Evolutionary conservation across 2,113 vertebrate species (phyloP).

Genomic region (Phycodurus eques): DNA sequence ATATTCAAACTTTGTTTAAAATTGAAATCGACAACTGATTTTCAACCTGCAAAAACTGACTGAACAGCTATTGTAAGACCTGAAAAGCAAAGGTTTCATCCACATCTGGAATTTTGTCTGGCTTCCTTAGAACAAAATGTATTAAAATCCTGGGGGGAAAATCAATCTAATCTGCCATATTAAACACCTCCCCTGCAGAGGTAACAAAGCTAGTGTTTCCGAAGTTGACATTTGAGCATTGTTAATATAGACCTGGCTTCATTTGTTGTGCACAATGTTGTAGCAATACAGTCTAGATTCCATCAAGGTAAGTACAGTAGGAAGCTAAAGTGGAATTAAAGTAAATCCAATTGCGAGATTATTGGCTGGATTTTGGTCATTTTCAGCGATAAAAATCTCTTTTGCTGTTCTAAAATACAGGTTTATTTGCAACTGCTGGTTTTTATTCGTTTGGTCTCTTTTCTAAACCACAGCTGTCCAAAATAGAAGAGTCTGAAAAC

Average conservation of each 20-base stretch:
- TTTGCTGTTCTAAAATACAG: background rate
- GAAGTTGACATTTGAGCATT: background rate
- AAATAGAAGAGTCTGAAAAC: background rate
- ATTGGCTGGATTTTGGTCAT: background rate
- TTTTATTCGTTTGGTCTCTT: background rate
- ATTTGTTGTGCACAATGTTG: background rate
- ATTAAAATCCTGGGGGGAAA: background rate
- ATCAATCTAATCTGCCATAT: too few relatives aligned
- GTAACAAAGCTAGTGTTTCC: background rate
- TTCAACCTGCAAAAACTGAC: background rate
- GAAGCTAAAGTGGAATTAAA: background rate
- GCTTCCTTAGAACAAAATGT: background rate
- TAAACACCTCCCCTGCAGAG: background rate
- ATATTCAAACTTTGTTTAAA: background rate
- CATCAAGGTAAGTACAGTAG: background rate
- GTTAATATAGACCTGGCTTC: too few relatives aligned
- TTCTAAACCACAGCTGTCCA: background rate
- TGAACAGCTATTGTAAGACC: background rate
- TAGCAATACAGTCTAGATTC: background rate
- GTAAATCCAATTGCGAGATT: background rate
- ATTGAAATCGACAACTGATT: background rate
- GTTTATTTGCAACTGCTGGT: background rate
- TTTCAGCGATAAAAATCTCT: background rate
- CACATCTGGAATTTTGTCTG: background rate
- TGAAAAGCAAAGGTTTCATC: background rate